Evolutionary conservation across 2,113 vertebrate genomes (phyloP).

Genomic region (Lichenostomus cassidix): DNA sequence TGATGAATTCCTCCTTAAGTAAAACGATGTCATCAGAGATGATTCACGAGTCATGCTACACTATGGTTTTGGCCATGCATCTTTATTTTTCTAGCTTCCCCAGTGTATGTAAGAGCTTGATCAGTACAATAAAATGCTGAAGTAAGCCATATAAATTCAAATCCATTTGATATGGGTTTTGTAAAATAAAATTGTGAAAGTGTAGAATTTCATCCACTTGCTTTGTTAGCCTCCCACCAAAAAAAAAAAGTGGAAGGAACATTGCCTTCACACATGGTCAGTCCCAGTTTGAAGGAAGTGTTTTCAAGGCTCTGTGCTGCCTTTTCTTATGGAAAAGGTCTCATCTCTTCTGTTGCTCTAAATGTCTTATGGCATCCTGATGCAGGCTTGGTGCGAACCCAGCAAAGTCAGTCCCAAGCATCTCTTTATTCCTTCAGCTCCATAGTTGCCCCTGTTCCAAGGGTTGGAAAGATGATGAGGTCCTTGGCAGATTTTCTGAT

Average conservation of each 20-base stretch:
- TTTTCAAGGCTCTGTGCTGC: background rate
- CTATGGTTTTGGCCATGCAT: background rate
- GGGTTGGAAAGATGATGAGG: background rate
- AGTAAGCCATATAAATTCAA: background rate
- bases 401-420: background rate
- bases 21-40: background rate
- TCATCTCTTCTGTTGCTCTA: conserved; percentile 3
- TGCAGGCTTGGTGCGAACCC: background rate
- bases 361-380: background rate
- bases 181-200: background rate
- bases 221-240: background rate
- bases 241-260: background rate
- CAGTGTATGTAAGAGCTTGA: background rate
- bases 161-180: rapidly evolving
- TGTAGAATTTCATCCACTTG: background rate
- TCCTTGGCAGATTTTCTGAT: background rate
- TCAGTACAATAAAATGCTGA: background rate
- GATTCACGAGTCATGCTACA: background rate
- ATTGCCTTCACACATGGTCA: background rate
- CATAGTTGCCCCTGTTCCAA: background rate
- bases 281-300: conserved; percentile 37
- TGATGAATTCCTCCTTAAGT: background rate
- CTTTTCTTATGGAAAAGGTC: conserved; percentile 17
- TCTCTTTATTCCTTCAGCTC: background rate
- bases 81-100: background rate